phyloP scores from a whole-genome alignment of 2,888 invertebrate genomes.

The Miltochrista miniata region DNA sequence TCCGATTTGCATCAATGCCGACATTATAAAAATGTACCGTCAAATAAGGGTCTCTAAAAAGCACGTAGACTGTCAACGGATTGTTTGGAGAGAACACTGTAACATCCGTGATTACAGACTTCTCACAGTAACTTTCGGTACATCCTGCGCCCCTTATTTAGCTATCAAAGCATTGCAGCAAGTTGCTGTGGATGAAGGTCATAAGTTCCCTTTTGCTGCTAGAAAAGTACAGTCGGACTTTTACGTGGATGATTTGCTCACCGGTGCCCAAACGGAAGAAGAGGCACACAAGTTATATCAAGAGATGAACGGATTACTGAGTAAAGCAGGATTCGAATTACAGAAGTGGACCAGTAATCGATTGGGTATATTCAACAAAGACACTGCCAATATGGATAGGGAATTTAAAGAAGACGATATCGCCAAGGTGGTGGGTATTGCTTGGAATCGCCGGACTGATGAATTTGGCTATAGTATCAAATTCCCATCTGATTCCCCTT shows the following conservation, averaged over 20 bases:
- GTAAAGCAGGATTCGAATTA: too few species aligned
- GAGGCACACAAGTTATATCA: background rate
- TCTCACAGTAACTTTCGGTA: constrained; percentile 23
- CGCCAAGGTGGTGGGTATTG: background rate
- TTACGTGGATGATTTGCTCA: constrained; percentile 6
- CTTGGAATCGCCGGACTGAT: constrained; percentile 1
- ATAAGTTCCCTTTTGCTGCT: constrained; percentile 1
- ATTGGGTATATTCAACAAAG: background rate
- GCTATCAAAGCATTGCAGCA: constrained; percentile 6
- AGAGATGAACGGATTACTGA: too few species aligned
- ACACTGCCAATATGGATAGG: background rate
- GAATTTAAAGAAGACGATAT: background rate
- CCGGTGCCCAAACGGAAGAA: background rate
- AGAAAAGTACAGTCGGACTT: constrained; percentile 1
- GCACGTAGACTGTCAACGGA: constrained; percentile 6
- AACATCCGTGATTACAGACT: constrained; percentile 11
- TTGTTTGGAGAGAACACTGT: constrained; percentile 9
- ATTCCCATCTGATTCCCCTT: background rate
- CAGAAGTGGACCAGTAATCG: too few species aligned
- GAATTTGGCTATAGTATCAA: background rate
- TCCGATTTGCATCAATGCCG: constrained; percentile 29
- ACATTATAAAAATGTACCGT: constrained; percentile 41
- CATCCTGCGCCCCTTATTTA: constrained; percentile 21
- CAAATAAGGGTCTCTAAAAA: constrained; percentile 18
- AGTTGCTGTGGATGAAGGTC: constrained; percentile 12